Percentiles rank a stretch among this genome's conserved stretches.
Evolutionary conservation across 2,888 invertebrate genomes (phyloP).

Genomic region (Xylota segnis): DNA sequence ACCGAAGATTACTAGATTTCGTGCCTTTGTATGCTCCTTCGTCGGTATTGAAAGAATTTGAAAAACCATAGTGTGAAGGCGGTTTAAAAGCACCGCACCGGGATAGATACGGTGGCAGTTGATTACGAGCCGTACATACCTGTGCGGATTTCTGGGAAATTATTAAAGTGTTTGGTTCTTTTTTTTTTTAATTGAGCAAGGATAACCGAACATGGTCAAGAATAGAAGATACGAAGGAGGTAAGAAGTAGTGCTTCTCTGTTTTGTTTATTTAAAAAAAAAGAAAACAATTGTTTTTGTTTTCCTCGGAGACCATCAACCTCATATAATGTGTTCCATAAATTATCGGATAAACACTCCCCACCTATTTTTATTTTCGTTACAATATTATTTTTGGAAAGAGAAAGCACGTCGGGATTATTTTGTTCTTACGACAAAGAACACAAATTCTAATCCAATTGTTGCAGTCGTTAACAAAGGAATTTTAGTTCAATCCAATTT

Average conservation of each 20-base stretch:
- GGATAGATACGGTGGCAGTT: conserved; percentile 60
- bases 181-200: neutral
- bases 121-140: conserved; percentile 51
- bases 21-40: conserved; percentile 28
- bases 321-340: conserved; percentile 44
- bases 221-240: conserved; percentile 74
- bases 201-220: conserved; percentile 57
- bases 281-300: conserved; percentile 5
- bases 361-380: neutral
- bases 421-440: conserved; percentile 2
- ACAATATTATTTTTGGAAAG: conserved; percentile 46
- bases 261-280: neutral
- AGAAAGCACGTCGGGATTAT: conserved; percentile 24
- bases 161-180: neutral
- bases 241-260: conserved; percentile 28
- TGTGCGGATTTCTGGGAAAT: conserved; percentile 29
- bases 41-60: conserved; percentile 48
- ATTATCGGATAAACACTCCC: conserved; percentile 27
- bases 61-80: conserved; percentile 49
- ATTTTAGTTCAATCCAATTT: neutral
- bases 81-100: conserved; percentile 68
- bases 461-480: neutral
- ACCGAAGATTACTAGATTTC: conserved; percentile 55
- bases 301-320: conserved; percentile 42
- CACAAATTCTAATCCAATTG: neutral